A percentile compares a stretch with the other conserved stretches of the same genome.
These are phyloP conservation scores for Pangasianodon hypophthalmus DNA, from an alignment of 2,113 vertebrate genomes.

Conservation along the genomic window DNA sequence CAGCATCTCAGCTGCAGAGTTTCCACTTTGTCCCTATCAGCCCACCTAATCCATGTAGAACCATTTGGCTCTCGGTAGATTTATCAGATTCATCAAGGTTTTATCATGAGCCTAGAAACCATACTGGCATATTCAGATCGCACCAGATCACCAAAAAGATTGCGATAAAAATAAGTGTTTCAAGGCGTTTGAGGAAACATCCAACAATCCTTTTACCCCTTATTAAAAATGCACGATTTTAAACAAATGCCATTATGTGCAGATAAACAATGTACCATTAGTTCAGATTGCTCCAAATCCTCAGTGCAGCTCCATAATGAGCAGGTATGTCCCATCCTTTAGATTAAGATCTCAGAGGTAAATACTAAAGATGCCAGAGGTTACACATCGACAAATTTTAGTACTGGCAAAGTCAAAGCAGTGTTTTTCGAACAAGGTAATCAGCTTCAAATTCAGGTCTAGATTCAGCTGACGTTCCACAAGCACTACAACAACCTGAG, in stretches of 20 bases:
- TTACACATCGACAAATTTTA: background rate
- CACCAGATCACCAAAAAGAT: background rate
- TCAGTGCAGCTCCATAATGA: background rate
- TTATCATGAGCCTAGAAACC: background rate
- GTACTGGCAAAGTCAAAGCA: too few species aligned
- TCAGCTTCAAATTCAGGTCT: conserved; percentile 1
- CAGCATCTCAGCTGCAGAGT: background rate
- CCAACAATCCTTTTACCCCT: background rate
- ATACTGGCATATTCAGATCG: background rate
- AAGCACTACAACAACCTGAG: background rate
- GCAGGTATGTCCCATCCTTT: background rate
- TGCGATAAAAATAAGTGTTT: background rate
- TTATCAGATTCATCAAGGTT: background rate
- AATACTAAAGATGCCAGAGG: background rate
- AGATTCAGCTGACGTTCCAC: conserved; percentile 24
- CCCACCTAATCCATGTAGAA: background rate
- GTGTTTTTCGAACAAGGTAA: background rate
- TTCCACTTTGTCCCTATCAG: background rate
- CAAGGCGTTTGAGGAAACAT: background rate
- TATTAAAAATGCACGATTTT: background rate
- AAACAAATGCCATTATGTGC: background rate
- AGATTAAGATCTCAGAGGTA: background rate
- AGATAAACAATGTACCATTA: background rate
- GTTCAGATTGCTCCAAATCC: background rate
- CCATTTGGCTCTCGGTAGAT: background rate